Evolutionary conservation across 2,113 vertebrate genomes (phyloP).

Genomic region (Syngnathus typhle): DNA sequence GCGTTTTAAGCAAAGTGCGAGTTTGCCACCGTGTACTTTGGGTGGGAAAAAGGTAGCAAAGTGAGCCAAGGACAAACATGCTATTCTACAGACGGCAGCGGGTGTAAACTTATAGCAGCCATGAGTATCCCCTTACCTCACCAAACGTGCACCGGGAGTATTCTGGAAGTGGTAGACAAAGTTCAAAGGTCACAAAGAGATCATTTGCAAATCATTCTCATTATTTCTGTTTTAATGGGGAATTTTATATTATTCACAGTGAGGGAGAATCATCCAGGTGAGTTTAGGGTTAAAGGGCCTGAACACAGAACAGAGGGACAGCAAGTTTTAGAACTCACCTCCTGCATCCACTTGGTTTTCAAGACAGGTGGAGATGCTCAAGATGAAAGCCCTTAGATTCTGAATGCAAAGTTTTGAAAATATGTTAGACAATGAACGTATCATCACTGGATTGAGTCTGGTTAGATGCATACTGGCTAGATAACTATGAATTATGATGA

Average conservation of each 20-base stretch:
- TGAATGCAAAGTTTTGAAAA: constrained; percentile 40
- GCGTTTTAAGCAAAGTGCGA: constrained; percentile 37
- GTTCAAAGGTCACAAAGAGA: constrained; percentile 29
- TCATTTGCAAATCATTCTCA: constrained; percentile 6
- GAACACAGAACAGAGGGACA: constrained; percentile 77
- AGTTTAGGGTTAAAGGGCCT: constrained; percentile 68
- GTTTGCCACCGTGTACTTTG: constrained; percentile 38
- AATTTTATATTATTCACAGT: constrained; percentile 15
- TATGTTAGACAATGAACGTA: too few species aligned
- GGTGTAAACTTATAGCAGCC: constrained; percentile 58
- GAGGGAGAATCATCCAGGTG: constrained; percentile 48
- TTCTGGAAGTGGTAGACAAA: constrained; percentile 33
- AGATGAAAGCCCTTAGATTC: too few species aligned
- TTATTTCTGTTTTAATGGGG: constrained; percentile 5
- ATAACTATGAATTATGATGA: too few species aligned
- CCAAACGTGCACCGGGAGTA: constrained; percentile 23
- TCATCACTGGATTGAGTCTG: too few species aligned
- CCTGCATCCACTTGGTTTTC: too few species aligned
- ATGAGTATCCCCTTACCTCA: constrained; percentile 53
- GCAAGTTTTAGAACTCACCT: constrained; percentile 17
- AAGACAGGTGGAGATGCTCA: too few species aligned
- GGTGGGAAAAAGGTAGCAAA: constrained; percentile 48
- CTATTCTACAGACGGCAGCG: constrained; percentile 56
- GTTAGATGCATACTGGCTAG: too few species aligned
- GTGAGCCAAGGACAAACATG: constrained; percentile 58